These are phyloP conservation scores for Myiozetetes cayanensis DNA, from an alignment of 2,113 vertebrate species.

Conservation along the genomic window DNA sequence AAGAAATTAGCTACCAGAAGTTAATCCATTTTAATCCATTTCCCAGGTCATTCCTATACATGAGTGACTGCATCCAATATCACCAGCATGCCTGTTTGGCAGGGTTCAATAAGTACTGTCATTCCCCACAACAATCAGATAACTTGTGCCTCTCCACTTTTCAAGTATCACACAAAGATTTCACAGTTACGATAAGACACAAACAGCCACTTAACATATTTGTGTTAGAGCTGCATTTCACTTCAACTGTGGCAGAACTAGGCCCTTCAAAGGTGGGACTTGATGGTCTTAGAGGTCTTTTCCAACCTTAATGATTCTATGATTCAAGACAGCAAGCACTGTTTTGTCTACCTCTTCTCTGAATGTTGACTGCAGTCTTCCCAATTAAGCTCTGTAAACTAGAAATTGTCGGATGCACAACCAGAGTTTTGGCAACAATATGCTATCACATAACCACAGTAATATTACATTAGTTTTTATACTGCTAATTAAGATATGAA, in stretches of 20 bases:
- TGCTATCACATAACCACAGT: neutral
- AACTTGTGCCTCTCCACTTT: neutral
- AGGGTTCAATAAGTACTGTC: neutral
- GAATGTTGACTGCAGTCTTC: neutral
- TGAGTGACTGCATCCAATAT: neutral
- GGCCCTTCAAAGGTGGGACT: neutral
- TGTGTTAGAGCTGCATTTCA: neutral
- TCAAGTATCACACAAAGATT: neutral
- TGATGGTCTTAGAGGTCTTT: neutral
- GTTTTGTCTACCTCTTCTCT: neutral
- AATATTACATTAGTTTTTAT: neutral
- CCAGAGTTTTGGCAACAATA: neutral
- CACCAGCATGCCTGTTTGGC: neutral
- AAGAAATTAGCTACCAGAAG: neutral
- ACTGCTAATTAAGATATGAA: neutral
- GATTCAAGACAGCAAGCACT: neutral
- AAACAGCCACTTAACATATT: fast-evolving
- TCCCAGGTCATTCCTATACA: neutral
- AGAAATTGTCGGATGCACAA: neutral
- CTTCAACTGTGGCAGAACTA: neutral
- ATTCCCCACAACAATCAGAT: neutral
- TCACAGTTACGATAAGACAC: neutral
- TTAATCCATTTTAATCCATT: neutral
- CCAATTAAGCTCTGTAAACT: neutral
- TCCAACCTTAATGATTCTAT: neutral